Evolutionary conservation across 2,888 invertebrate species (phyloP), one percentile per base, ranked within the genome.

Genomic region (Belgica antarctica): DNA sequence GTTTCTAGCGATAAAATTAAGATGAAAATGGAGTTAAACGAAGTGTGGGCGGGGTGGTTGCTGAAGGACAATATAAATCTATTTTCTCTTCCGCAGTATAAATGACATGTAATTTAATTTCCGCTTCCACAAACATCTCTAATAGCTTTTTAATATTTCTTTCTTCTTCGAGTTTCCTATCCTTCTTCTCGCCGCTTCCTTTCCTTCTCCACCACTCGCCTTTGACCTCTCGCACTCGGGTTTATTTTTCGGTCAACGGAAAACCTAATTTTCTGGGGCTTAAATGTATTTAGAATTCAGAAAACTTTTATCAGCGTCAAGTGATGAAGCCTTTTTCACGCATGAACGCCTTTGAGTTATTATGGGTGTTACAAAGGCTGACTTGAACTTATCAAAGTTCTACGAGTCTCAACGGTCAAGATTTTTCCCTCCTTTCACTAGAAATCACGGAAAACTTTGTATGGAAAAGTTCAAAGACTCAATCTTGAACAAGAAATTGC

Each of bases 51-150:
- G 52, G 52, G 22, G 52, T n/a, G n/a, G n/a, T 17, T 52, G 52
- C 22, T 52, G 52, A 52, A 52, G 52, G 52, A 52, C 52, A 52
- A 41, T 22, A 47, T 65, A 65, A 65, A 65, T 65, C 46, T 62
- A 62, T 25, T 65, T 65, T 46, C 47, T 41, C 27, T 65, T 31
- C 25, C 28, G 36, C 34, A 41, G 15, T 41, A 41, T 46, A 41
- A 63, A 63, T 41, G 63, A 65, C 36, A 65, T 65, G 65, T 65
- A 65, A 65, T 65, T 65, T 46, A 41, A 46, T 65, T 63, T 63
- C 63, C 65, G 31, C 34, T 24, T 47, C 41, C 34, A 25, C 36
- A 65, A 15, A 36, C 63, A 63, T 52, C 52, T 52, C 52, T 52
- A 52, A 52, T 52, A 52, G 52, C 52, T 52, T 52, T 52, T 52